Conservation (phyloP, 2,797 vertebrate species). For the Cheirogaleus major region DNA sequence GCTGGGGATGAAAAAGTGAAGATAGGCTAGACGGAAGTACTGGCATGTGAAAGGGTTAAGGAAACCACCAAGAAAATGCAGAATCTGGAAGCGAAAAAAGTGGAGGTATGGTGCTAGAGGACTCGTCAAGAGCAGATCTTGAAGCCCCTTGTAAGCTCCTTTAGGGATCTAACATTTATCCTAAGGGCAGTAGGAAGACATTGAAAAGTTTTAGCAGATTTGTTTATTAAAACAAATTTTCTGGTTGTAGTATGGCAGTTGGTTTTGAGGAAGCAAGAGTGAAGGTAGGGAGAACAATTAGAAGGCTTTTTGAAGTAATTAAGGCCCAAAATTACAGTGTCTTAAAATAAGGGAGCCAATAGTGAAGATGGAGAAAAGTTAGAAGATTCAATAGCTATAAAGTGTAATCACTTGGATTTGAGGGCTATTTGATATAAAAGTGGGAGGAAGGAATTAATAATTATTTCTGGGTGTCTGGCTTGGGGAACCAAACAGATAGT, state of each 20-base stretch:
- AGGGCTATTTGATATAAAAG: neutral
- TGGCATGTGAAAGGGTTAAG: neutral
- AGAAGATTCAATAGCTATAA: neutral
- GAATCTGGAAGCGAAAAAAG: neutral
- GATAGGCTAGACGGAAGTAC: neutral
- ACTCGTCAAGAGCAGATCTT: neutral
- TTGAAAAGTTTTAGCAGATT: neutral
- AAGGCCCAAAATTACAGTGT: neutral
- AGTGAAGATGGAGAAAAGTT: neutral
- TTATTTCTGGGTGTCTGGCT: neutral
- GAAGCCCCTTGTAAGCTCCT: neutral
- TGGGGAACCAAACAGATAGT: neutral
- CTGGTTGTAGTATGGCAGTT: neutral
- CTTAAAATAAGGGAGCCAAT: neutral
- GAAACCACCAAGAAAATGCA: neutral
- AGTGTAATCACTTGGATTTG: neutral
- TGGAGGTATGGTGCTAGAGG: neutral
- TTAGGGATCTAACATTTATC: neutral
- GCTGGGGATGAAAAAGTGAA: neutral
- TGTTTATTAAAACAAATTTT: neutral
- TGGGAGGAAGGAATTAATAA: neutral
- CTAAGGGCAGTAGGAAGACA: neutral
- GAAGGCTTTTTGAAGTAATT: neutral
- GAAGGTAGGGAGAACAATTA: neutral
- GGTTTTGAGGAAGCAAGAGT: slow-evolving; percentile 7